These are phyloP conservation scores for Nephrotoma appendiculata DNA, from an alignment of 2,888 invertebrate genomes.

Conservation along the genomic window DNA sequence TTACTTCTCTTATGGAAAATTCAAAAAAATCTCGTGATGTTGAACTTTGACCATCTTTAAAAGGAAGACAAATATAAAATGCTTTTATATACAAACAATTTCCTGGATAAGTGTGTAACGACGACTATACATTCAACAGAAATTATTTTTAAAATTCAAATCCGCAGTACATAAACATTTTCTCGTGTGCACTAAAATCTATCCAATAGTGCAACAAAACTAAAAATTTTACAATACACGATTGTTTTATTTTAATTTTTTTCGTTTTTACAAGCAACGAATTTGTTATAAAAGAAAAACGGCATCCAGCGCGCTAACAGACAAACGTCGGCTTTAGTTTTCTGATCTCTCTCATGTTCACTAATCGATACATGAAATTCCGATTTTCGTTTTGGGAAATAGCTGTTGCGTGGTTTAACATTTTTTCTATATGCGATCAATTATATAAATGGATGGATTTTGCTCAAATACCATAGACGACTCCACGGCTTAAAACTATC, in stretches of 20 bases:
- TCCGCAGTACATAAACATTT: not conserved
- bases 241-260: not conserved
- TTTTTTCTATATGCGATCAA: not conserved
- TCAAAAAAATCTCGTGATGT: not conserved
- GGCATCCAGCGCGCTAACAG: not conserved
- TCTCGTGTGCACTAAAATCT: not conserved
- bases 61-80: not conserved
- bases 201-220: not conserved
- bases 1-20: not conserved
- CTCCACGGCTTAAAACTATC: not conserved
- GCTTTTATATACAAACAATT: not conserved
- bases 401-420: not conserved
- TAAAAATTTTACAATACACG: not conserved
- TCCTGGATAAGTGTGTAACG: not conserved
- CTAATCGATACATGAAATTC: not conserved
- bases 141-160: not conserved
- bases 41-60: not conserved
- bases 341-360: not conserved
- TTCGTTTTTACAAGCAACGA: not conserved
- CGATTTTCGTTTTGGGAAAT: not conserved
- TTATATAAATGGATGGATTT: not conserved
- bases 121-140: not conserved
- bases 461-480: not conserved
- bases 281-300: not conserved
- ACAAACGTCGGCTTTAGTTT: not conserved